Evolutionary conservation across 1,140 invertebrate genomes (phyloP), one percentile per base, ranked within the genome.

Genomic region (Cotesia typhae): DNA sequence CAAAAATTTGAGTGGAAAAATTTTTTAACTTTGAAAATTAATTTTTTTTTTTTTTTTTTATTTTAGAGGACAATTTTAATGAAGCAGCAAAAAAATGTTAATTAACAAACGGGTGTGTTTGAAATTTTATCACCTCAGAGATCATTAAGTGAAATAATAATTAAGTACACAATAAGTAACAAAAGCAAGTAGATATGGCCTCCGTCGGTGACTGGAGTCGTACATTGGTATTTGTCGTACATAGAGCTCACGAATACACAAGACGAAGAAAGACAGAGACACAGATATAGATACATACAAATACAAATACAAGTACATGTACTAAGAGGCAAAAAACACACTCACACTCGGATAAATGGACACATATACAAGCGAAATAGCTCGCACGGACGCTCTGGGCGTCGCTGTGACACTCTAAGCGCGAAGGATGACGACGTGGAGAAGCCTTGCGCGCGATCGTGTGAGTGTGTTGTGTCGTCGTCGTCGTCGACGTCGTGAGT

Each of bases 341-440:
- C 63, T 59, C 59, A 63, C 69, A 67, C 67, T 69, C 71, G 63
- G 37, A 67, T 61, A 72, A 66, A 72, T 55, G 64, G 2, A 67
- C 64, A 72, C 71, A 72, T 67, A 72, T 67, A 72, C 71, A 67
- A 63, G 71, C 51, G 74, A 75, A 77, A 78, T 77, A 52, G 76
- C 73, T 77, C 74, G 80, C 74, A 80, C 75, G 77, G 76, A 80
- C 77, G 82, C 77, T 77, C 55, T 74, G 71, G 77, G 78, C 75
- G 79, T 81, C 71, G 76, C 71, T 79, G 72, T 78, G 77, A 81
- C 80, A 82, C 80, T 81, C 73, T 76, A 52, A 76, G 76, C 76
- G 77, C 78, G 79, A 80, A 80, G 79, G 77, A 76, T 77, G 75
- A 79, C 77, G 77, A 70, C 74, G 76, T 79, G 70, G 67, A 74